phyloP scores from a whole-genome alignment of 1,140 invertebrate genomes.

The Dinoponera quadriceps region DNA sequence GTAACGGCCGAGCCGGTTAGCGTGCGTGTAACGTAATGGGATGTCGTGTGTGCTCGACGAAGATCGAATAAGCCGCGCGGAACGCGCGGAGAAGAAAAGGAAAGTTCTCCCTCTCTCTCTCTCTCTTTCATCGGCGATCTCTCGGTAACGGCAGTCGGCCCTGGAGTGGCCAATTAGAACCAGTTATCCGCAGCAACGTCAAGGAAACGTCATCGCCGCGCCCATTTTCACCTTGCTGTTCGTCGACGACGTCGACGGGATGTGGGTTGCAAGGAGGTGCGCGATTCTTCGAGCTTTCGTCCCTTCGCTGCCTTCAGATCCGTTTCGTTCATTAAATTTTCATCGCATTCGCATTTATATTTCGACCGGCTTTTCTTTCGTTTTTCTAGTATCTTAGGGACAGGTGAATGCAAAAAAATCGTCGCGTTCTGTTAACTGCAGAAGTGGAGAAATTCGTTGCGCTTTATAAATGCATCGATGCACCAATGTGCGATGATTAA shows the following conservation, averaged over 20 bases:
- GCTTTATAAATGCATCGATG: no score
- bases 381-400: no score
- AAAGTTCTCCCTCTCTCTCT: no score
- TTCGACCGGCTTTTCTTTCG: no score
- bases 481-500: no score
- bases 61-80: conserved; percentile 30
- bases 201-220: conserved; percentile 61
- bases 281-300: background rate
- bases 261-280: conserved; percentile 5
- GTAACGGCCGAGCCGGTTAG: conserved; percentile 66
- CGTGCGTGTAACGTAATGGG: conserved; percentile 65
- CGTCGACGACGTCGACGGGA: conserved; percentile 23
- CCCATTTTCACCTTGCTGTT: conserved; percentile 49
- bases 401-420: no score
- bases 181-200: conserved; percentile 73
- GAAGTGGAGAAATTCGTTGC: no score
- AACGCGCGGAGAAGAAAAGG: conserved; percentile 56
- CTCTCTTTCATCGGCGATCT: conserved; percentile 44
- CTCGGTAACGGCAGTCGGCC: conserved; percentile 68
- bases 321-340: no score
- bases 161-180: conserved; percentile 74
- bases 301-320: no score
- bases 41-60: conserved; percentile 43
- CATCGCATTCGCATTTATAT: no score
- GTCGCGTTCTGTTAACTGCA: no score